Evolutionary conservation across 2,888 invertebrate genomes (phyloP).

Genomic region (Eulithis prunata): DNA sequence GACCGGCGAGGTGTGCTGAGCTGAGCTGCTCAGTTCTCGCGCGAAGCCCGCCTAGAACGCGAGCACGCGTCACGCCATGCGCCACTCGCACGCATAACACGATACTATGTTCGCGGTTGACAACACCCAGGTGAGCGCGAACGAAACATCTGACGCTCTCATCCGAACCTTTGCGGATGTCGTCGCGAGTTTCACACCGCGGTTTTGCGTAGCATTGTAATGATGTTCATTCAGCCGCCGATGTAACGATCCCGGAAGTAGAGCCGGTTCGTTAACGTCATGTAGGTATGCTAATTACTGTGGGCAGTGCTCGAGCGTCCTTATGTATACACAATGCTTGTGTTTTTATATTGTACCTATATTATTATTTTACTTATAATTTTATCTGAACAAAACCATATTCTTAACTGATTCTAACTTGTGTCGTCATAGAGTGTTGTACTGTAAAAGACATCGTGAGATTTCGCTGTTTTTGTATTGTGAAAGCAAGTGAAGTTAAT

Average conservation of each 20-base stretch:
- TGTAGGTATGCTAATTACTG: conserved; percentile 76
- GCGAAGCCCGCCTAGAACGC: conserved; percentile 65
- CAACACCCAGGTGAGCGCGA: conserved; percentile 81
- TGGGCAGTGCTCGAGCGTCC: conserved; percentile 65
- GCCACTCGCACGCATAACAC: conserved; percentile 65
- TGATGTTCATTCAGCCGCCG: conserved; percentile 73
- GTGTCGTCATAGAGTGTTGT: conserved; percentile 37
- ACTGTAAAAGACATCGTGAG: conserved; percentile 42
- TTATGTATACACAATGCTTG: conserved; percentile 46
- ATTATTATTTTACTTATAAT: conserved; percentile 33
- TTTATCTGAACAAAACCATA: conserved; percentile 17
- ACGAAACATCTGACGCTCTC: conserved; percentile 33
- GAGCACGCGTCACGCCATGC: conserved; percentile 69
- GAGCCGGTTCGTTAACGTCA: conserved; percentile 79
- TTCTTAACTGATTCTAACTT: not conserved
- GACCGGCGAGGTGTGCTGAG: conserved; percentile 60
- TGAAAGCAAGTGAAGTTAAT: conserved; percentile 65
- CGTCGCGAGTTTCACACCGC: conserved; percentile 57
- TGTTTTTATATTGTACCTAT: conserved; percentile 39
- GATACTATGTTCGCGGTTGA: conserved; percentile 81
- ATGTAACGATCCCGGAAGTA: conserved; percentile 81
- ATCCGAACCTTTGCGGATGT: conserved; percentile 50
- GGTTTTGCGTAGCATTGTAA: conserved; percentile 63
- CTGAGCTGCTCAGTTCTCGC: conserved; percentile 63
- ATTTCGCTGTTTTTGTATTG: conserved; percentile 52